Base-by-base conservation (phyloP, 1,140 invertebrate species). In the Phthorimaea operculella region DNA sequence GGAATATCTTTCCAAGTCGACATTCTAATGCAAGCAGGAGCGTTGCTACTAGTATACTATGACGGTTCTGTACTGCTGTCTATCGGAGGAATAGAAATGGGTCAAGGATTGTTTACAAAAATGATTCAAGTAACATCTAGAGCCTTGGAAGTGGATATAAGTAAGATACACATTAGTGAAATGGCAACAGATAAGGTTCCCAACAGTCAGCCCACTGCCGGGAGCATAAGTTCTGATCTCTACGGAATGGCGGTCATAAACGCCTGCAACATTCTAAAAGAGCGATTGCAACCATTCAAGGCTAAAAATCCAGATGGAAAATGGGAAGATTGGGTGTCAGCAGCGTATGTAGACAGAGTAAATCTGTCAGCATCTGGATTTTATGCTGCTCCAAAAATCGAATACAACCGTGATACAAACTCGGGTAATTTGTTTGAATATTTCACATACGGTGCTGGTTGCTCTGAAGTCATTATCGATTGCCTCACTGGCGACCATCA, bases 41-140 rank as follows among this genome's bases (percentile, higher is more conserved):
- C 87, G 5, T 76, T 90, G 16, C 68, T 92, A 7, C 73, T 88
- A 16, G 79, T 92, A 44, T 91, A 91, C 65, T 86, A 85, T 45
- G 91, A 91, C 54, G 87, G 87, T 18, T 88, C 89, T 12, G 87
- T 92, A 18, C 75, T 90, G 5, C 58, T 92, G 28, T 82, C 87
- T n/a, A 90, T 91, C 60, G 90, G 88, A 39, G 91, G 90, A 18
- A 87, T 90, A 58, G 91, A 92, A 83, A 91, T 91, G 90, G 91
- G 91, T 8, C 91, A 92, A 76, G 91, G 91, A 5, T 74, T 92
- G 6, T 89, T 90, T 62, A 91, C 90, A 7, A 92, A 91, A 72
- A 84, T 86, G 77, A 76, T 85, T 57, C 89, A 91, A 86, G 83
- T 88, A 4, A 86, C 85, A 8, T 86, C 84, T 17, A 67, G 85